Conservation (phyloP, 2,797 vertebrate species). For the Florisuga fusca region DNA sequence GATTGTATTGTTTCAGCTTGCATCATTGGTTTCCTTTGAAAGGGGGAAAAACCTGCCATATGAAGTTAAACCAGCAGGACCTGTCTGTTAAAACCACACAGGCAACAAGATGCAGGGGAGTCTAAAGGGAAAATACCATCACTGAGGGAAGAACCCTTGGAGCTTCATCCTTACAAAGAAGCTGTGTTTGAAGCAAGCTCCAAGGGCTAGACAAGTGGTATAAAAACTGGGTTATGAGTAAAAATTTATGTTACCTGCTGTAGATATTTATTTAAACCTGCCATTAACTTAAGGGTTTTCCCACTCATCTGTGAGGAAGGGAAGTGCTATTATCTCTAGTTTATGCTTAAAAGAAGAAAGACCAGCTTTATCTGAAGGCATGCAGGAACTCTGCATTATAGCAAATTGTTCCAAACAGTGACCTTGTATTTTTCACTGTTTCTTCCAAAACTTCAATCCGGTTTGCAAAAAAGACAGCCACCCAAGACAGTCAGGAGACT, state of each 20-base stretch:
- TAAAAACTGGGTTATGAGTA: neutral
- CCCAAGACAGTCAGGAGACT: neutral
- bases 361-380: neutral
- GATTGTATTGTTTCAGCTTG: neutral
- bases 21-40: constrained; percentile 30
- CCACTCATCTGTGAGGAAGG: neutral
- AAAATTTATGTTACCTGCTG: neutral
- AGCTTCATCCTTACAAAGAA: neutral
- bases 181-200: neutral
- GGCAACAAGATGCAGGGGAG: constrained; percentile 16
- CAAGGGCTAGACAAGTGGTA: constrained; percentile 1
- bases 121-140: neutral
- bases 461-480: neutral
- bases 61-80: constrained; percentile 10
- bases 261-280: neutral
- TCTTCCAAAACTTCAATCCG: neutral
- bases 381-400: neutral
- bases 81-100: constrained; percentile 9
- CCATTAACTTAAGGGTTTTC: neutral
- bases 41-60: neutral
- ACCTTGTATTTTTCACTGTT: neutral
- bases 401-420: neutral
- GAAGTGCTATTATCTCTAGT: neutral
- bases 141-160: constrained; percentile 12
- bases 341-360: neutral